Conservation (phyloP, 2,888 invertebrate genomes). For the Scaeva pyrastri region DNA sequence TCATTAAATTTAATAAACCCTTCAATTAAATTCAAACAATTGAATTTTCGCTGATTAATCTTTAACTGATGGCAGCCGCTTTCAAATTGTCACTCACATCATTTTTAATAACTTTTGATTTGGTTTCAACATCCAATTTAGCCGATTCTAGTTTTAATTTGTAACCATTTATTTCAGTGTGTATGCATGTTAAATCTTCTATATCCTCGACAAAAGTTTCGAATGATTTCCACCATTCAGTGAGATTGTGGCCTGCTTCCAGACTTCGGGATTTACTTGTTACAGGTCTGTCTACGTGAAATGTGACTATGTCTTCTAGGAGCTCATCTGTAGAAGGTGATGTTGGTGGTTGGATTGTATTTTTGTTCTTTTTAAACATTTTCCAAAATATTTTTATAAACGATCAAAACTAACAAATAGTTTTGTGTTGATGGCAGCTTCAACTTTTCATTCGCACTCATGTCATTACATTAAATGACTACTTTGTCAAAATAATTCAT, state of each 20-base stretch:
- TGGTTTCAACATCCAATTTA: slow-evolving; percentile 79
- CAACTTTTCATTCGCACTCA: too few relatives aligned
- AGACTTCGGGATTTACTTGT: slow-evolving; percentile 57
- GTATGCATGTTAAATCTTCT: slow-evolving; percentile 79
- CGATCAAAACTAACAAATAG: background rate
- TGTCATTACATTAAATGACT: too few relatives aligned
- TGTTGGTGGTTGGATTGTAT: slow-evolving; percentile 78
- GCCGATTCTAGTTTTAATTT: slow-evolving; percentile 79
- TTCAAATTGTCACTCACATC: slow-evolving; percentile 77
- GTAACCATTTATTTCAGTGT: slow-evolving; percentile 78
- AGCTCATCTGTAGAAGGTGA: slow-evolving; percentile 81
- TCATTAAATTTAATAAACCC: too few relatives aligned
- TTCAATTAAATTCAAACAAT: background rate
- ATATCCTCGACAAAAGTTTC: slow-evolving; percentile 82
- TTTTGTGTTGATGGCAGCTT: background rate
- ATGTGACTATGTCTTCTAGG: slow-evolving; percentile 81
- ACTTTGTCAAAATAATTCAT: too few relatives aligned
- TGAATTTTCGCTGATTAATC: background rate
- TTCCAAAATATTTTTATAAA: background rate
- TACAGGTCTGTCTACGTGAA: slow-evolving; percentile 77
- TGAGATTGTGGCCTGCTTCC: slow-evolving; percentile 66
- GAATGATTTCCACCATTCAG: slow-evolving; percentile 82
- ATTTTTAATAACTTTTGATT: slow-evolving; percentile 78
- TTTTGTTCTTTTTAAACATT: slow-evolving; percentile 77
- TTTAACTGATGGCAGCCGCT: slow-evolving; percentile 36